These are phyloP conservation scores for Alcedo atthis DNA, from an alignment of 2,797 vertebrate genomes.

Conservation along the genomic window DNA sequence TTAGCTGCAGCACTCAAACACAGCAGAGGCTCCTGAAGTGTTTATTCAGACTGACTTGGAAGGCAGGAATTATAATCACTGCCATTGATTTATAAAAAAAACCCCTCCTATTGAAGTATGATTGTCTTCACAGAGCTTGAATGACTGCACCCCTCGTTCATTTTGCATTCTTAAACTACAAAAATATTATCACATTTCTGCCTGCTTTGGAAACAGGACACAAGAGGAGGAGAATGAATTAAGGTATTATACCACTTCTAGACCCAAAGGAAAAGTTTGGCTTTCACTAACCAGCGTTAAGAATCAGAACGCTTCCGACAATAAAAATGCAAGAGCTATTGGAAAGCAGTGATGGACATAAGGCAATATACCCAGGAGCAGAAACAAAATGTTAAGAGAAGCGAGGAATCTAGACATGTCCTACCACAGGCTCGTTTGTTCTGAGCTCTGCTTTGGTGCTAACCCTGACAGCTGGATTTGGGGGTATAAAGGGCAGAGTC, in stretches of 20 bases:
- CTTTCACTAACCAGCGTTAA: neutral
- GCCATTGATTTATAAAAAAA: neutral
- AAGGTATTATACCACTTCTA: neutral
- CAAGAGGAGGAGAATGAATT: neutral
- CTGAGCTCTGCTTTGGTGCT: neutral
- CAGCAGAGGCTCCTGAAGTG: neutral
- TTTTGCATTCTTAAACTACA: neutral
- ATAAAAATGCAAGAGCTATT: neutral
- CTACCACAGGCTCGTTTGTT: neutral
- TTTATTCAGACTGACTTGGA: neutral
- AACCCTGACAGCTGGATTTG: neutral
- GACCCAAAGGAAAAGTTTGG: neutral
- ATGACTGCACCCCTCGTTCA: accelerated
- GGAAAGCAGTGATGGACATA: neutral
- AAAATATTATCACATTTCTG: neutral
- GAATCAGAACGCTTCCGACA: neutral
- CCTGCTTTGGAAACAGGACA: neutral
- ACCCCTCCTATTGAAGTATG: neutral
- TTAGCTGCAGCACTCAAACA: neutral
- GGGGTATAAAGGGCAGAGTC: neutral
- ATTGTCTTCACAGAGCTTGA: neutral
- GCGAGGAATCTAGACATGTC: accelerated
- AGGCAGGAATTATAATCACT: neutral
- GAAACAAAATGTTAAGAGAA: neutral
- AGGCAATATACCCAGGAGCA: neutral